A percentile compares a stretch with the other conserved stretches of the same genome.
These are phyloP conservation scores for Myiotriccus ornatus DNA, from an alignment of 2,797 vertebrate genomes.

Conservation along the genomic window DNA sequence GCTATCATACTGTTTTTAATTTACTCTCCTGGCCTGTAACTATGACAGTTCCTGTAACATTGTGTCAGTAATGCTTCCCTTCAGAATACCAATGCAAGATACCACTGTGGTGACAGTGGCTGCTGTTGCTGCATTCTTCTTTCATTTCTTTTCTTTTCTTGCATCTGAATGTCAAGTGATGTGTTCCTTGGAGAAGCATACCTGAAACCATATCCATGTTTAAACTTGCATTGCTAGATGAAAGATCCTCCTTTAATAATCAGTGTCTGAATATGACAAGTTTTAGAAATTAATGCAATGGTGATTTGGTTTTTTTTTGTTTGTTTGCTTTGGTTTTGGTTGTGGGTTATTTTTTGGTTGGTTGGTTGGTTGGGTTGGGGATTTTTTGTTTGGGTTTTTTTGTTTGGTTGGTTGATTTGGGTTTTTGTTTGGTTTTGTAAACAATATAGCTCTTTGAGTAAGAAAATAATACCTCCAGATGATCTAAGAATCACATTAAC, in stretches of 20 bases:
- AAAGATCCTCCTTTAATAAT: background rate
- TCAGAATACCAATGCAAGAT: constrained; percentile 39
- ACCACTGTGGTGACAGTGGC: background rate
- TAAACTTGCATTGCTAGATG: background rate
- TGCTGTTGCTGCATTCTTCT: background rate
- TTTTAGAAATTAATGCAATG: background rate
- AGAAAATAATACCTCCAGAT: background rate
- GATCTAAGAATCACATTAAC: background rate
- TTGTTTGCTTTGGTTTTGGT: background rate
- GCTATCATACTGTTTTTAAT: constrained; percentile 64
- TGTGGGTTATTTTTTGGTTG: no score
- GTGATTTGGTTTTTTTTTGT: background rate
- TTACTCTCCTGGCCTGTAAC: constrained; percentile 53
- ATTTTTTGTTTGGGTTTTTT: background rate
- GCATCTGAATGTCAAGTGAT: background rate
- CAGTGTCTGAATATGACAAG: background rate
- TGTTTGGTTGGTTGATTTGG: no score
- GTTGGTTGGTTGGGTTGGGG: background rate
- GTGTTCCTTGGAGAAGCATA: background rate
- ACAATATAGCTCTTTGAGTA: background rate
- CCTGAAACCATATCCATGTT: background rate
- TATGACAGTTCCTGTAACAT: background rate
- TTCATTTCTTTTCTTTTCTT: background rate
- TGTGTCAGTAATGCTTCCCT: constrained; percentile 36
- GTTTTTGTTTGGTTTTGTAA: background rate